Conservation (phyloP, 2,888 invertebrate species). For the Xanthia icteritia region DNA sequence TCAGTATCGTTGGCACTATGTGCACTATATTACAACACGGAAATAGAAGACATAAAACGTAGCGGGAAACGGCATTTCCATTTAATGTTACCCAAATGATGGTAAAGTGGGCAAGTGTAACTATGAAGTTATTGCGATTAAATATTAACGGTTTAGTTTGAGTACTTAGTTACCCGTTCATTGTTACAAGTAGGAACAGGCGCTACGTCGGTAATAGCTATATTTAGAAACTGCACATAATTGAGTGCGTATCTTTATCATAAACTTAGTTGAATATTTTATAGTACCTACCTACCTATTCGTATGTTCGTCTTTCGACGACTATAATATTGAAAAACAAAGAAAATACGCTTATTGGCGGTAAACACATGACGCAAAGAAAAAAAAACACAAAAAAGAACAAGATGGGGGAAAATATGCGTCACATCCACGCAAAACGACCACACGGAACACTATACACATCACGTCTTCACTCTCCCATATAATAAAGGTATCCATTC, state of each 20-base stretch:
- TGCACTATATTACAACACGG: constrained; percentile 54
- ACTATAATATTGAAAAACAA: no score
- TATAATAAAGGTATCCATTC: constrained; percentile 2
- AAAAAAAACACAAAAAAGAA: no score
- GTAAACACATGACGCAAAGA: no score
- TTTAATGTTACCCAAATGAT: constrained; percentile 46
- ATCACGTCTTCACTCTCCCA: neutral
- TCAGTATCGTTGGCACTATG: constrained; percentile 51
- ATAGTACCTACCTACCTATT: no score
- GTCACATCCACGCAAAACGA: no score
- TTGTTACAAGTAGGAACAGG: neutral
- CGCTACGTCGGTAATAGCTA: neutral
- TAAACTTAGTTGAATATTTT: no score
- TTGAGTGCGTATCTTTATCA: neutral
- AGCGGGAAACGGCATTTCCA: constrained; percentile 43
- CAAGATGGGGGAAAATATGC: no score
- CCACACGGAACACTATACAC: neutral
- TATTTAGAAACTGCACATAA: neutral
- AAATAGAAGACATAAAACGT: constrained; percentile 59
- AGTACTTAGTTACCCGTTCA: neutral
- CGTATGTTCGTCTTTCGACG: no score
- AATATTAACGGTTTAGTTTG: constrained; percentile 13
- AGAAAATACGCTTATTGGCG: no score
- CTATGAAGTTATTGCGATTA: constrained; percentile 26
- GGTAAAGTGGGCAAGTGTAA: constrained; percentile 36